Conservation (phyloP, 92 coral and sea anemone species). For the Isaurus tuberculatus region DNA sequence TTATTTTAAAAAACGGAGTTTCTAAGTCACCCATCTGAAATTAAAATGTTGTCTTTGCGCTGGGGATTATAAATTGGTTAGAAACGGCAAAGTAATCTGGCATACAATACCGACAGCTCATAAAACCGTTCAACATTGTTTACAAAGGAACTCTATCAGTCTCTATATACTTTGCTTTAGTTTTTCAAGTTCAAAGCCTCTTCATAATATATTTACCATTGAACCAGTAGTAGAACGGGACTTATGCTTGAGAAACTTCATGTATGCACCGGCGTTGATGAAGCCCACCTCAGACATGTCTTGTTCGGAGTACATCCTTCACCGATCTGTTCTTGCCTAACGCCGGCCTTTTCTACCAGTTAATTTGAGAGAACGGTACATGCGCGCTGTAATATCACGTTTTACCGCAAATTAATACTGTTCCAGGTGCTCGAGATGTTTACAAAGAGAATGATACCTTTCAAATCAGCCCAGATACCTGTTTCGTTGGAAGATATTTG, state of each 20-base stretch:
- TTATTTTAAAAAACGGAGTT: not conserved
- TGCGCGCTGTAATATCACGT: slow-evolving; percentile 62
- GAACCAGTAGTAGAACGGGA: not conserved
- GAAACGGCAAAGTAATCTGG: slow-evolving; percentile 66
- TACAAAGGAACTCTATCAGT: slow-evolving; percentile 39
- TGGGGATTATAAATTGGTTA: slow-evolving; percentile 57
- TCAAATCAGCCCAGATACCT: slow-evolving; percentile 69
- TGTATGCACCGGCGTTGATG: slow-evolving; percentile 19
- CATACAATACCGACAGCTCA: slow-evolving; percentile 54
- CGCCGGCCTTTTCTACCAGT: slow-evolving; percentile 42
- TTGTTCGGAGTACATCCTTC: slow-evolving; percentile 63
- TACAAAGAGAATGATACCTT: slow-evolving; percentile 68
- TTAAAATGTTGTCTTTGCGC: slow-evolving; percentile 14
- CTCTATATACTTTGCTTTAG: not conserved
- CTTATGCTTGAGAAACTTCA: slow-evolving; percentile 20
- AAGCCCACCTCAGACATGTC: slow-evolving; percentile 45
- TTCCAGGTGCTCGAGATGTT: slow-evolving; percentile 67
- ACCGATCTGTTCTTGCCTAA: slow-evolving; percentile 38
- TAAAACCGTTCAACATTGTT: slow-evolving; percentile 65
- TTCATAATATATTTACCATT: slow-evolving; percentile 48
- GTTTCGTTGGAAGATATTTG: slow-evolving; percentile 54
- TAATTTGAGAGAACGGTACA: slow-evolving; percentile 64
- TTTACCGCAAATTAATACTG: slow-evolving; percentile 68
- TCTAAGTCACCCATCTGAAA: not conserved
- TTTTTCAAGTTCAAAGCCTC: slow-evolving; percentile 38